Evolutionary conservation across 2,113 vertebrate species (phyloP).

Genomic region (Thunnus maccoyii): DNA sequence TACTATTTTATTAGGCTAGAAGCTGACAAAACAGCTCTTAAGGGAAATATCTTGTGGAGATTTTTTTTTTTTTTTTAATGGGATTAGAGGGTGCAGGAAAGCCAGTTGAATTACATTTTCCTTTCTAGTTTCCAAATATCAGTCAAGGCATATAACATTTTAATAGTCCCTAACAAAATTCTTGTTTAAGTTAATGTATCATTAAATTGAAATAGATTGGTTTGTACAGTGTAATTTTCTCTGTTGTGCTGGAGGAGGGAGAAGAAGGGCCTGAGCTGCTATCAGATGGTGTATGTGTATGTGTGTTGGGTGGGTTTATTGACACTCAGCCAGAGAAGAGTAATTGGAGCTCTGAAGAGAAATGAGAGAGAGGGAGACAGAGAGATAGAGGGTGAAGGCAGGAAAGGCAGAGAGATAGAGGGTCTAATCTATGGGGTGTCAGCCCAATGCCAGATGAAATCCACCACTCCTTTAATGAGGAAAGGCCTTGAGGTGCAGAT

Average conservation of each 20-base stretch:
- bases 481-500: conserved; percentile 68
- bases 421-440: conserved; percentile 74
- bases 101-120: conserved; percentile 61
- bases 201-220: conserved; percentile 71
- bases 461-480: conserved; percentile 72
- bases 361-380: conserved; percentile 46
- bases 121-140: conserved; percentile 42
- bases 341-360: conserved; percentile 70
- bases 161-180: conserved; percentile 67
- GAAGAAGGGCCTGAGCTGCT: neutral
- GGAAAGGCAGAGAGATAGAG: conserved; percentile 61
- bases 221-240: conserved; percentile 62
- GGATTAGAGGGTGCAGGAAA: conserved; percentile 71
- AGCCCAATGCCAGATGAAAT: conserved; percentile 73
- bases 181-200: conserved; percentile 73
- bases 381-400: conserved; percentile 47
- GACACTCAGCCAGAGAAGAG: conserved; percentile 71
- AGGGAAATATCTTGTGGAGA: conserved; percentile 85
- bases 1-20: conserved; percentile 87
- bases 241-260: conserved; percentile 37
- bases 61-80: conserved; percentile 82
- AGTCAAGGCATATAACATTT: conserved; percentile 62
- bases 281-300: conserved; percentile 38
- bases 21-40: conserved; percentile 84
- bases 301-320: conserved; percentile 58